These are phyloP conservation scores for Drosophila maculinotata DNA, from an alignment of 2,888 invertebrate genomes.

Conservation along the genomic window DNA sequence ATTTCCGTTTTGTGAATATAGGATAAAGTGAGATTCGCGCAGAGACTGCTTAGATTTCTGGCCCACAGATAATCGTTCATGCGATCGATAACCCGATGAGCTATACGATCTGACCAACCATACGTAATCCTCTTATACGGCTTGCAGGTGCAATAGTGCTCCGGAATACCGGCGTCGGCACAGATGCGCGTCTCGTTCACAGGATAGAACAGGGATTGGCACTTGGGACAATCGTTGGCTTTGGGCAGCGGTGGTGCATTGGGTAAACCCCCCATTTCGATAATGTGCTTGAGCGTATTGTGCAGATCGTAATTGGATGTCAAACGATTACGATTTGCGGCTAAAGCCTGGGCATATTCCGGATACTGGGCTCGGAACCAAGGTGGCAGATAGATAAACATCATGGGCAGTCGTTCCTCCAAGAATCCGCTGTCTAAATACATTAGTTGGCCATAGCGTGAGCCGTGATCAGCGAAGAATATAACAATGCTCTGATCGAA, in stretches of 20 bases:
- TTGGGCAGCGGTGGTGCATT: constrained; percentile 58
- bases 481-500: constrained; percentile 88
- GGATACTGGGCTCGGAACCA: constrained; percentile 87
- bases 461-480: constrained; percentile 91
- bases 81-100: constrained; percentile 40
- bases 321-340: constrained; percentile 87
- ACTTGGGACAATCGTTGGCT: constrained; percentile 87
- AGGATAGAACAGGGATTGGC: constrained; percentile 87
- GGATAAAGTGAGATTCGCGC: constrained; percentile 40
- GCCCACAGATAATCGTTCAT: constrained; percentile 57
- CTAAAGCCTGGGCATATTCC: constrained; percentile 86
- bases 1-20: constrained; percentile 61
- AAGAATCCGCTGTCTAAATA: constrained; percentile 89
- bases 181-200: constrained; percentile 88
- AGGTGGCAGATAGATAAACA: constrained; percentile 89
- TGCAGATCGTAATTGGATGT: constrained; percentile 91
- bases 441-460: constrained; percentile 89
- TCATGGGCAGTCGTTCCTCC: constrained; percentile 90
- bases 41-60: constrained; percentile 52
- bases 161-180: constrained; percentile 87
- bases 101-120: constrained; percentile 47
- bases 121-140: constrained; percentile 41
- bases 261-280: constrained; percentile 81
- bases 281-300: constrained; percentile 88
- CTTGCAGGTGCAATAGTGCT: constrained; percentile 90